Evolutionary conservation across 2,797 vertebrate genomes (phyloP).

Genomic region (Rallus crepitans): DNA sequence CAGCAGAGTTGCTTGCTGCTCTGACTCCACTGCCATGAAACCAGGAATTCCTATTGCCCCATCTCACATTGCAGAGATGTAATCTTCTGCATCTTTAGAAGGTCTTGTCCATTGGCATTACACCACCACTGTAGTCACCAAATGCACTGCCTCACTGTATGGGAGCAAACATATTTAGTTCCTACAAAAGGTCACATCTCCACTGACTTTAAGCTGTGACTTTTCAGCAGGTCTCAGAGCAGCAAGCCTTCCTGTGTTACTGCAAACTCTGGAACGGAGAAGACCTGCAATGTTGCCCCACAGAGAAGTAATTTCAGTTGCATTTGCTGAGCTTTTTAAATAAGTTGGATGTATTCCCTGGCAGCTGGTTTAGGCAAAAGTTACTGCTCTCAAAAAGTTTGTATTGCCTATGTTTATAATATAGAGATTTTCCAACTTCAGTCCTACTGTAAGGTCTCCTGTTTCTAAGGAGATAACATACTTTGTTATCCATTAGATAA

Average conservation of each 20-base stretch:
- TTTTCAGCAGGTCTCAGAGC: background rate
- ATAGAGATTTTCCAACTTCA: background rate
- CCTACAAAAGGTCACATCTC: background rate
- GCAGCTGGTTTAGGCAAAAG: background rate
- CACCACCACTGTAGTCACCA: background rate
- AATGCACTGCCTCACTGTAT: background rate
- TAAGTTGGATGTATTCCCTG: accelerated
- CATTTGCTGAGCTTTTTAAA: background rate
- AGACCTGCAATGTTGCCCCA: background rate
- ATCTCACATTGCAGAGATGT: background rate
- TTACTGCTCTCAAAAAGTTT: background rate
- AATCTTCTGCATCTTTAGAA: background rate
- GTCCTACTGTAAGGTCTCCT: background rate
- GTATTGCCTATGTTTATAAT: background rate
- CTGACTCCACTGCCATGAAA: background rate
- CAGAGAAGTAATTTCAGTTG: background rate
- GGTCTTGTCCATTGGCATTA: background rate
- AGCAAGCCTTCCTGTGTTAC: background rate
- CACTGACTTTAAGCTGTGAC: background rate
- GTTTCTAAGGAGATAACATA: background rate
- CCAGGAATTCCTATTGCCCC: background rate
- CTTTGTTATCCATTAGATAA: background rate
- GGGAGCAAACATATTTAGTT: background rate
- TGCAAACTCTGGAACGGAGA: background rate
- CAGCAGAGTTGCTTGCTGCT: background rate